phyloP scores from a whole-genome alignment of 92 coral and sea anemone genomes.

The Palythoa grandiflora region DNA sequence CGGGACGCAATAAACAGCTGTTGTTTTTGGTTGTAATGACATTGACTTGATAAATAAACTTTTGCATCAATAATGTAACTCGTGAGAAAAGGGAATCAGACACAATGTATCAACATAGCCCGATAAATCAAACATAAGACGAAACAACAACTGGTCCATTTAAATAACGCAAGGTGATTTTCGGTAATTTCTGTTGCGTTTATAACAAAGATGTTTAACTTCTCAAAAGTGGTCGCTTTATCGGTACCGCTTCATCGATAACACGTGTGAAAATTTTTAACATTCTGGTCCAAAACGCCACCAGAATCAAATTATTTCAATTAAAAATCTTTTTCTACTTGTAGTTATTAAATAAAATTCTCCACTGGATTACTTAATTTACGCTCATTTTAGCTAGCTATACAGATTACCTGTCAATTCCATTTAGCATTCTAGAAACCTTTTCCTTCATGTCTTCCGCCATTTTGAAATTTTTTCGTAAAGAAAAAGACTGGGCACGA shows the following conservation, averaged over 20 bases:
- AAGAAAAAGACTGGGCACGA: constrained; percentile 22
- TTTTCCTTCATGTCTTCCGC: constrained; percentile 87
- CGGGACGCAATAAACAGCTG: no score
- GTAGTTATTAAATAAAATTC: background rate
- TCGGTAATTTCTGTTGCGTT: no score
- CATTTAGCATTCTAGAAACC: constrained; percentile 83
- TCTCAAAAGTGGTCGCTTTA: no score
- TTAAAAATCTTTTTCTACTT: background rate
- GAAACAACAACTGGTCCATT: no score
- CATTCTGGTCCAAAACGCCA: background rate
- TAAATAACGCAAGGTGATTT: no score
- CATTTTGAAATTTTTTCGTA: constrained; percentile 67
- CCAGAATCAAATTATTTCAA: background rate
- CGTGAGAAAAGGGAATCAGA: no score
- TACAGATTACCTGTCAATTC: constrained; percentile 86
- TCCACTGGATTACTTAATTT: background rate
- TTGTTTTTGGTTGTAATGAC: no score
- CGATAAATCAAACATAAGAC: no score
- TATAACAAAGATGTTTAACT: no score
- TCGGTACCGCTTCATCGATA: background rate
- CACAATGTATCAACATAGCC: no score
- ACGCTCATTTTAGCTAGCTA: background rate
- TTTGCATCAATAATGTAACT: no score
- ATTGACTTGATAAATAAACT: no score
- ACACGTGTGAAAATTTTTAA: constrained; percentile 22